Evolutionary conservation across 2,113 vertebrate genomes (phyloP).

Genomic region (Mohoua ochrocephala): DNA sequence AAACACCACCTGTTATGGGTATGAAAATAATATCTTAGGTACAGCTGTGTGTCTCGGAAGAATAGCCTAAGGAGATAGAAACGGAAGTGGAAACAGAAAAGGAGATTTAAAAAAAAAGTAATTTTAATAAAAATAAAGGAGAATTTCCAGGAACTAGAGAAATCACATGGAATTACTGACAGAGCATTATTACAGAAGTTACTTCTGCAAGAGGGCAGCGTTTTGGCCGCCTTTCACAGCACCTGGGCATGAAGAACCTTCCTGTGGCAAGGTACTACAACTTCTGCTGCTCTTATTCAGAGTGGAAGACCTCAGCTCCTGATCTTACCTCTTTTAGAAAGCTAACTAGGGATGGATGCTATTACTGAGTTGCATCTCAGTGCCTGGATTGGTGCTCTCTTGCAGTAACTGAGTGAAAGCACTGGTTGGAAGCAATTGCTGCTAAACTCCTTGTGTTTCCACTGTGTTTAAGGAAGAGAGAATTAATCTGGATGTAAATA

Average conservation of each 20-base stretch:
- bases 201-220: neutral
- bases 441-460: neutral
- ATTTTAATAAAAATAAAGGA: neutral
- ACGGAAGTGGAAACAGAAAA: neutral
- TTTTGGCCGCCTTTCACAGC: neutral
- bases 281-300: neutral
- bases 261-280: neutral
- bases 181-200: rapidly evolving
- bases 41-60: neutral
- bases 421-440: neutral
- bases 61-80: neutral
- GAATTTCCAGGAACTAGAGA: neutral
- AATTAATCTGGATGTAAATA: neutral
- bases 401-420: neutral
- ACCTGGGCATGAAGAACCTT: neutral
- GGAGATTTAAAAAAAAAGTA: neutral
- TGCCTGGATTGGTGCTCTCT: neutral
- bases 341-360: neutral
- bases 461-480: neutral
- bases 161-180: neutral
- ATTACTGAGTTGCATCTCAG: neutral
- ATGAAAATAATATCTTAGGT: neutral
- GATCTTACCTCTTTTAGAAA: neutral
- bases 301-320: neutral
- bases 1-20: neutral